These are phyloP conservation scores for Eretmocerus hayati DNA, from an alignment of 2,888 invertebrate genomes.

Conservation along the genomic window DNA sequence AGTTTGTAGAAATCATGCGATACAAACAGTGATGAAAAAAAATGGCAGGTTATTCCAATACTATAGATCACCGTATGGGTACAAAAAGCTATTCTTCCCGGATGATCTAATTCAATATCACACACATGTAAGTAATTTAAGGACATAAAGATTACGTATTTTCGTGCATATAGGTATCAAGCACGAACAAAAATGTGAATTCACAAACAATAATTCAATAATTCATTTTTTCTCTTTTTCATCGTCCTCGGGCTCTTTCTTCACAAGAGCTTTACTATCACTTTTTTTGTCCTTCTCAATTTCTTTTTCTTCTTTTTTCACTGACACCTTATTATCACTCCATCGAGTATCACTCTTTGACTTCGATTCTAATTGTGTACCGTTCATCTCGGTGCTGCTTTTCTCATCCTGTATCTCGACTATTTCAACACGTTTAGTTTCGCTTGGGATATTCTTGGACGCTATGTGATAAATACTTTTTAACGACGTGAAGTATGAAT, in stretches of 20 bases:
- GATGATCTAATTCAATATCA: too few species aligned
- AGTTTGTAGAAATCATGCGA: slow-evolving; percentile 20
- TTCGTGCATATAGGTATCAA: too few species aligned
- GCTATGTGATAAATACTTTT: slow-evolving; percentile 44
- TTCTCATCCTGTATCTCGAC: slow-evolving; percentile 45
- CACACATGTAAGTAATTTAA: too few species aligned
- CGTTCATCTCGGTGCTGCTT: slow-evolving; percentile 37
- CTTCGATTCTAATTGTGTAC: slow-evolving; percentile 41
- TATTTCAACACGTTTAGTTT: slow-evolving; percentile 42
- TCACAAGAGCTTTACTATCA: slow-evolving; percentile 34
- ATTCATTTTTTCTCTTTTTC: slow-evolving; percentile 32
- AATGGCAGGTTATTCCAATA: too few species aligned
- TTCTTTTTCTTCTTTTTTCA: slow-evolving; percentile 37
- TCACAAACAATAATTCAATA: too few species aligned
- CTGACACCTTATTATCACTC: slow-evolving; percentile 39
- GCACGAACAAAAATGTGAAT: too few species aligned
- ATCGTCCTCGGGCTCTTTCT: slow-evolving; percentile 31
- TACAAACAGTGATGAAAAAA: slow-evolving; percentile 8
- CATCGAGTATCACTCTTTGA: slow-evolving; percentile 43
- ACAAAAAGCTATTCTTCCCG: too few species aligned
- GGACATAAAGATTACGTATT: too few species aligned
- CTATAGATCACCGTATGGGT: too few species aligned
- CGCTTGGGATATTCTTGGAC: slow-evolving; percentile 39
- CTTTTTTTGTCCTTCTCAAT: slow-evolving; percentile 40
- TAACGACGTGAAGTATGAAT: slow-evolving; percentile 61